phyloP scores from a whole-genome alignment of 2,888 invertebrate genomes.

The Agrenia bidenticulata region DNA sequence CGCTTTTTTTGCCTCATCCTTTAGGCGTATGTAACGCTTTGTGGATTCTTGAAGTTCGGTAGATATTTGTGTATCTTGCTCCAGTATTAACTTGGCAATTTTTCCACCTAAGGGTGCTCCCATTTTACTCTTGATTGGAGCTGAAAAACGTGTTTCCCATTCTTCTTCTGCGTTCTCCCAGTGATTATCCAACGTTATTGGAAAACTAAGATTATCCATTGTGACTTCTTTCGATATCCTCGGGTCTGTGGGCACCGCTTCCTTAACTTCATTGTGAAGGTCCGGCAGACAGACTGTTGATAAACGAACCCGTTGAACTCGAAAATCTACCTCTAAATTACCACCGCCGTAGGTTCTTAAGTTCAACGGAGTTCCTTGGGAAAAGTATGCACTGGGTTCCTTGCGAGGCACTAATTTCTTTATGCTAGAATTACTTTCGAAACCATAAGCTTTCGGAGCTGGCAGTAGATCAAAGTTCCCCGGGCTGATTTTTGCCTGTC shows the following conservation, averaged over 20 bases:
- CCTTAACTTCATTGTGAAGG: no score
- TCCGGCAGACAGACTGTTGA: no score
- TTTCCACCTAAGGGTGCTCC: no score
- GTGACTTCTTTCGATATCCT: no score
- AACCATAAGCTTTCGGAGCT: not conserved
- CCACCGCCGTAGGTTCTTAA: not conserved
- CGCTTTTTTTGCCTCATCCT: not conserved
- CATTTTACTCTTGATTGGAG: no score
- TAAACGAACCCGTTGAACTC: not conserved
- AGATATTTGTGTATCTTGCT: not conserved
- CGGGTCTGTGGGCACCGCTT: no score
- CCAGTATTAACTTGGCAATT: not conserved
- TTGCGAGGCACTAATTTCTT: no score
- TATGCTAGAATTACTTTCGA: no score
- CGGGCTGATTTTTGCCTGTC: not conserved
- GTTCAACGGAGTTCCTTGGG: not conserved
- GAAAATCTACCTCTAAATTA: not conserved
- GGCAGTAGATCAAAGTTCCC: not conserved
- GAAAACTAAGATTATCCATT: not conserved
- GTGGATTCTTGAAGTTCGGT: not conserved
- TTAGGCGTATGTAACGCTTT: not conserved
- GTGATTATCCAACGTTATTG: not conserved
- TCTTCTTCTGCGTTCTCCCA: not conserved
- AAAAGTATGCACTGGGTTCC: no score
- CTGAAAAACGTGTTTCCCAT: no score